Evolutionary conservation across 2,797 vertebrate species (phyloP), one percentile per base, ranked within the genome.

Genomic region (Dryobates pubescens): DNA sequence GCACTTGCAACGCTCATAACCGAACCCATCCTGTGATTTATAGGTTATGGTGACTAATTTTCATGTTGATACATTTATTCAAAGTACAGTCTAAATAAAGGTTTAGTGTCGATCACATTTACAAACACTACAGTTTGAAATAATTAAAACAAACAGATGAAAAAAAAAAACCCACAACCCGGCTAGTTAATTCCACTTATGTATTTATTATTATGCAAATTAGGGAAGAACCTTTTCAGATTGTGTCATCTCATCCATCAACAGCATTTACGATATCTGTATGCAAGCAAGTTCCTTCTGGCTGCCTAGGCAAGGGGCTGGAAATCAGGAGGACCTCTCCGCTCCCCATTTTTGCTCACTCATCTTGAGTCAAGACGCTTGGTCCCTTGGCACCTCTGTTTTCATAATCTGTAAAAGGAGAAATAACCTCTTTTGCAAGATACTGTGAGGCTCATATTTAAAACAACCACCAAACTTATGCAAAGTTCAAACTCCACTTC

Each of bases 21-120:
- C 51, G 88, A 86, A 27, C 29, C 41, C 49, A 68, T 71, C 58
- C 56, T 77, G 74, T 95, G 86, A 92, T 92, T 95, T 96, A 86
- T 68, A 94, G 89, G 90, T 85, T 94, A 76, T 75, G 63, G 81
- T 88, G 86, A 82, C 82, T 92, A 96, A 96, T 93, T 95, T 94
- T 95, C 85, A 94, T 92, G 92, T 95, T 30, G 58, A 85, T 92
- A 68, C 86, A 88, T 92, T 96, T 96, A 95, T 93, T 96, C 94
- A 93, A 96, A 96, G 41, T 82, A 95, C 86, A 96, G 63, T 86
- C 92, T 95, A 94, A 95, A 95, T 92, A 96, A 94, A 90, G 93
- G 67, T 96, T 97, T 97, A 96, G 89, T 93, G 93, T 95, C 82
- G 8, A 97, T 97, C 96, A 92, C 96, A 96, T 96, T 96, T 95